Evolutionary conservation across 2,797 vertebrate species (phyloP).

Genomic region (Champsocephalus esox): DNA sequence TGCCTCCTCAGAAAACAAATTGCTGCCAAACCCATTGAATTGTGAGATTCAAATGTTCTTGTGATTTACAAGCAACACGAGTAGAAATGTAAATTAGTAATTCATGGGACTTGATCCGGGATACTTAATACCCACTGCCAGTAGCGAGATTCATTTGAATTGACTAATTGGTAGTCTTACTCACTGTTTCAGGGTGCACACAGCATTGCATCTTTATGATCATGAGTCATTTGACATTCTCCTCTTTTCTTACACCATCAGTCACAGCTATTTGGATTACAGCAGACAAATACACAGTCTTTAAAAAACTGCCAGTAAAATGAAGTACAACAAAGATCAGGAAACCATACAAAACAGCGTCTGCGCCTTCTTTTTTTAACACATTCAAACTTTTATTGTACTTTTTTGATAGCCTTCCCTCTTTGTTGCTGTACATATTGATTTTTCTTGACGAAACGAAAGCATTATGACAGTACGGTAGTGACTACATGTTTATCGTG

Average conservation of each 20-base stretch:
- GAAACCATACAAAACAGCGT: not conserved
- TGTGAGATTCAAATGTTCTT: slow-evolving; percentile 62
- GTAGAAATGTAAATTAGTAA: slow-evolving; percentile 58
- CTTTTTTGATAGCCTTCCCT: slow-evolving; percentile 3
- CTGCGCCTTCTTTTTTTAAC: slow-evolving; percentile 11
- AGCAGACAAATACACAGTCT: slow-evolving; percentile 46
- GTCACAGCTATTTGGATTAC: slow-evolving; percentile 46
- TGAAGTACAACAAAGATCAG: slow-evolving; percentile 29
- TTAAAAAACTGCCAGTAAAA: slow-evolving; percentile 28
- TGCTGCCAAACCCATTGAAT: slow-evolving; percentile 33
- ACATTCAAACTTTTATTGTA: not conserved
- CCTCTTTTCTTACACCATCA: slow-evolving; percentile 53
- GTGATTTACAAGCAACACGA: slow-evolving; percentile 58
- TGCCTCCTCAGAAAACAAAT: slow-evolving; percentile 43
- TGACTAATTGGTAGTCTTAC: slow-evolving; percentile 68
- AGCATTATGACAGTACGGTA: not conserved
- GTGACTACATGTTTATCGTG: slow-evolving; percentile 5
- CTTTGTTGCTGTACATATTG: not conserved
- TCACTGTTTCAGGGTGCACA: slow-evolving; percentile 67
- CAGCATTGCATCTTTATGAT: slow-evolving; percentile 56
- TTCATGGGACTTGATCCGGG: slow-evolving; percentile 46
- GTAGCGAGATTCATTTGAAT: slow-evolving; percentile 58
- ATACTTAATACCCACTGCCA: slow-evolving; percentile 53
- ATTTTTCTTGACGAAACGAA: not conserved
- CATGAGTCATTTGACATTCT: slow-evolving; percentile 71